Evolutionary conservation across 2,797 vertebrate species (phyloP), one percentile per base, ranked within the genome.

Genomic region (Sebastes glaucus): DNA sequence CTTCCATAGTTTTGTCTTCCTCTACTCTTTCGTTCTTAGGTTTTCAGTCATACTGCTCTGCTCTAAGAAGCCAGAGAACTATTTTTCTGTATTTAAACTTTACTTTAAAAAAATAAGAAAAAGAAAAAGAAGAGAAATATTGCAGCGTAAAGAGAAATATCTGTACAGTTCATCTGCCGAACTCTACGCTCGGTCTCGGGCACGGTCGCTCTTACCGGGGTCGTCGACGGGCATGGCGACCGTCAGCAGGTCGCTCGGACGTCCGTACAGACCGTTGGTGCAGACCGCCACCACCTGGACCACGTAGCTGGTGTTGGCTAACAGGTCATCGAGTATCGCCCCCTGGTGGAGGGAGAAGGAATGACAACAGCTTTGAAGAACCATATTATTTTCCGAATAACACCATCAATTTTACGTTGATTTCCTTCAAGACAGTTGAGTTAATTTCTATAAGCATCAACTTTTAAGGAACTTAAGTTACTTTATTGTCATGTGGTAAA

Each of bases 231-330:
- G 97, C 96, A 98, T 97, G 92, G 96, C 95, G 11, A 98, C 96
- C 20, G 95, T 94, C 87, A 98, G 94, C 80, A 92, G 94, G 88
- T 97, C 96, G 80, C 98, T 99, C 77, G 95, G 85, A 71, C 97
- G 98, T 87, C 98, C 98, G 83, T 96, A 96, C 13, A 98, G 96
- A 70, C 97, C 97, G 46, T 97, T 97, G 89, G 96, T 95, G 92
- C 98, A 99, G 86, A 99, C 94, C 25, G 98, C 97, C 92, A 98
- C 97, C 92, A 99, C 97, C 90, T 97, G 97, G 81, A 99, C 91
- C 91, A 95, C 94, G 7, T 99, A 99, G 95, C 97, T 99, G 85
- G 94, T 96, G 88, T 99, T 99, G 88, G 97, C 94, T 55, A 95
- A 52, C 74, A 99, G 93, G 87, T 97, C 96, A 73, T 96, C 96